Evolutionary conservation across 2,888 invertebrate genomes (phyloP), one percentile per base, ranked within the genome.

Genomic region (Mimumesa dahlbomi): DNA sequence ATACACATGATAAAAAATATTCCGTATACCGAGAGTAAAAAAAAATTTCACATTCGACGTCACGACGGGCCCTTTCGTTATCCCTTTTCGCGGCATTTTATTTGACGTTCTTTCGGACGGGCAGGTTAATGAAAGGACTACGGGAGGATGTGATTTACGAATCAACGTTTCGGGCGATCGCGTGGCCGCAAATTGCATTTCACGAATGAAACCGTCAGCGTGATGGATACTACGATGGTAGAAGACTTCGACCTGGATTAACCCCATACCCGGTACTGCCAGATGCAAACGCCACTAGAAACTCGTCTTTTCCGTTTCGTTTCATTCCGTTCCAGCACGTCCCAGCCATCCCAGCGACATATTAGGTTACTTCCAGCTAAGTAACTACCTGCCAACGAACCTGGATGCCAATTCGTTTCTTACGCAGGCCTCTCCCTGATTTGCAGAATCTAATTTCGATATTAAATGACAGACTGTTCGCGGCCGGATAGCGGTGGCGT

Each of bases 321-420:
- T 62, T 50, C 53, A 49, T 63, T 69, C 65, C 59, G 46, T 58
- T 64, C 34, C 50, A 53, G 11, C 61, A 25, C 48, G 45, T 57
- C 46, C 49, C 21, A 13, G 21, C 34, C 59, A 61, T 67, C 40
- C 56, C 49, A 66, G 38, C 62, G 74, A 80, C 73, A 67, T 76
- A 80, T 81, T 78, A 75, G 75, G 61, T 76, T 76, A 71, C 73
- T 58, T 42, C 42, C 13, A 49, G 52, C 46, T 59, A 65, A 65
- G 49, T 54, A 48, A 56, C 31, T 61, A 22, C 19, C 59, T 38
- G 54, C 43, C 48, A 25, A 25, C 9, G 25, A 29, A 68, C 45
- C 61, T 38, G 61, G 61, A 34, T 48, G 56, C 25, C 43, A 49
- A 61, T 64, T 59, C 22, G 40, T 61, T n/a, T 56, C 36, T 64